Evolutionary conservation across 1,140 invertebrate genomes (phyloP), one percentile per base, ranked within the genome.

Genomic region (Aricia agestis): DNA sequence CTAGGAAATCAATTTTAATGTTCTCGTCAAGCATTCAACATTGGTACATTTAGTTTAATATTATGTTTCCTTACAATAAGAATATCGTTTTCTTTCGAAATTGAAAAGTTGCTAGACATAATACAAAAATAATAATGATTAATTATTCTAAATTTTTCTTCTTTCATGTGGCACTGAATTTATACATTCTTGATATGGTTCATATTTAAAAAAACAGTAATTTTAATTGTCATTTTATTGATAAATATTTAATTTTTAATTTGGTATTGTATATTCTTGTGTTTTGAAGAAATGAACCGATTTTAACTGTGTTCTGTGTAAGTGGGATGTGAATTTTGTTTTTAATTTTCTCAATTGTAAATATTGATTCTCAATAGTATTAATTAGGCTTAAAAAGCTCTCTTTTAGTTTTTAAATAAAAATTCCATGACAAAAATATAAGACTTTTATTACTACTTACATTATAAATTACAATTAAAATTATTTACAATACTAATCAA

Each of bases 361-460:
- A 41, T 45, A 65, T 63, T 70, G 42, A 61, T 71, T 63, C 66
- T 63, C 52, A 52, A 68, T 74, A 68, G 69, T 58, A 11, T 58
- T 75, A 25, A 68, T 70, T 70, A 76, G 74, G 68, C 74, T 80
- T 78, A 68, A 77, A 70, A 79, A 71, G 74, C 77, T 78, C 77
- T 77, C 74, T 78, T 72, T 71, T 71, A 73, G 17, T 66, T 36
- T 73, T 75, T 73, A 74, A 69, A 78, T 73, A 76, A 74, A 72
- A 78, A 45, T 67, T 61, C 66, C 66, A 45, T 63, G 57, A 69
- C 58, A 58, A 58, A 61, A 58, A 52, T 59, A 41, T 42, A 67
- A 17, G 31, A 58, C 31, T 67, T 67, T 71, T 67, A 71, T 61
- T 59, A 67, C n/a, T 59, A 67, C n/a, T 67, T 67, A 32, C 36